Evolutionary conservation across 2,888 invertebrate species (phyloP).

Genomic region (Papilio elwesi): DNA sequence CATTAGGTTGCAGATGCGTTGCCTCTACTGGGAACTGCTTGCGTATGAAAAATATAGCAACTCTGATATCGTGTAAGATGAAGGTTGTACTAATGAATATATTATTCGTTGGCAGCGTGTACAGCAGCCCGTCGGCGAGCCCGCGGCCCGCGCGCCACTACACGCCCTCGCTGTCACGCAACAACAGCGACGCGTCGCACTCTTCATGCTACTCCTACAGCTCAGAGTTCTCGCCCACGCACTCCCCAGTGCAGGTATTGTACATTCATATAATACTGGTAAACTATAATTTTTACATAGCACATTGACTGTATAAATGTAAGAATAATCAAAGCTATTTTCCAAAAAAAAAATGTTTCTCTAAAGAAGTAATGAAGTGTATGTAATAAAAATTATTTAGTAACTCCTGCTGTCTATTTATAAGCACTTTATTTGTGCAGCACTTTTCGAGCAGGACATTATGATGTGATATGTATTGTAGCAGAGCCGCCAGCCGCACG

Average conservation of each 20-base stretch:
- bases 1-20: too few relatives aligned
- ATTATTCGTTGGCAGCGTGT: constrained; percentile 77
- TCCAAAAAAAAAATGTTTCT: too few relatives aligned
- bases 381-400: too few relatives aligned
- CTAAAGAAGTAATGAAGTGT: too few relatives aligned
- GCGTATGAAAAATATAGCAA: too few relatives aligned
- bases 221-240: constrained; percentile 92
- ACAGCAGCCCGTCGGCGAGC: constrained; percentile 93
- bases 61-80: background rate
- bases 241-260: constrained; percentile 92
- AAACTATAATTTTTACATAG: too few relatives aligned
- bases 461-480: background rate
- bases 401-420: too few relatives aligned
- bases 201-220: constrained; percentile 95
- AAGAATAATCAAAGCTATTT: too few relatives aligned
- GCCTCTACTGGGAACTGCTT: too few relatives aligned
- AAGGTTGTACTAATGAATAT: background rate
- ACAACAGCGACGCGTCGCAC: constrained; percentile 95
- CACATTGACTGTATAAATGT: too few relatives aligned
- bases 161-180: constrained; percentile 93
- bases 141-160: constrained; percentile 93
- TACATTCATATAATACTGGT: background rate
- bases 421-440: too few relatives aligned
- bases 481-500: constrained; percentile 76
- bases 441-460: too few relatives aligned